Evolutionary conservation across 92 coral and sea anemone genomes (phyloP).

Genomic region (Zoanthus solanderi): DNA sequence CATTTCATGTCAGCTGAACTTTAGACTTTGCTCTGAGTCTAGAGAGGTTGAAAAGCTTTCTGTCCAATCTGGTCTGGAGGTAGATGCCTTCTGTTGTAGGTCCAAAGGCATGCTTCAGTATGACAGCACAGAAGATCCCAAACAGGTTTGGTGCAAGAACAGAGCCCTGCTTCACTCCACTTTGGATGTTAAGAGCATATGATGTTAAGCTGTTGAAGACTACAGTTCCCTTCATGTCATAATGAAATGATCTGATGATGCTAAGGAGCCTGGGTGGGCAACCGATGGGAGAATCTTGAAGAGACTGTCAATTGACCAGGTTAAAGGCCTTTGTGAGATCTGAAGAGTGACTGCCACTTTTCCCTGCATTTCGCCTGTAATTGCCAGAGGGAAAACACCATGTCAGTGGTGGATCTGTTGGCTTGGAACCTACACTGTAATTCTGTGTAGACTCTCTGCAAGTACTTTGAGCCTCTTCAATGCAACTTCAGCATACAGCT

Average conservation of each 20-base stretch:
- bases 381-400: slow-evolving; percentile 24
- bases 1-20: not conserved
- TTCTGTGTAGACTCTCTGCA: slow-evolving; percentile 31
- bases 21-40: slow-evolving; percentile 40
- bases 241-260: slow-evolving; percentile 29
- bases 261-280: slow-evolving; percentile 32
- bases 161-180: slow-evolving; percentile 58
- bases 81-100: slow-evolving; percentile 15
- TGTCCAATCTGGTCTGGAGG: slow-evolving; percentile 49
- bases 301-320: not conserved
- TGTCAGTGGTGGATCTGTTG: slow-evolving; percentile 6
- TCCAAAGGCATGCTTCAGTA: slow-evolving; percentile 45
- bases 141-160: slow-evolving; percentile 52
- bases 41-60: slow-evolving; percentile 49
- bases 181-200: slow-evolving; percentile 32
- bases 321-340: slow-evolving; percentile 42
- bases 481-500: not conserved
- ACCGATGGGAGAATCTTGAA: slow-evolving; percentile 15
- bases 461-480: not conserved
- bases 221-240: slow-evolving; percentile 36
- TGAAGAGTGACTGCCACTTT: not conserved
- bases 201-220: slow-evolving; percentile 33
- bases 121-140: slow-evolving; percentile 42
- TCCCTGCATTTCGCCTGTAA: slow-evolving; percentile 33
- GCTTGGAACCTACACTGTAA: not conserved